Percentiles rank a stretch among this genome's conserved stretches.
Evolutionary conservation across 1,140 invertebrate genomes (phyloP).

Genomic region (Brachionus manjavacas): DNA sequence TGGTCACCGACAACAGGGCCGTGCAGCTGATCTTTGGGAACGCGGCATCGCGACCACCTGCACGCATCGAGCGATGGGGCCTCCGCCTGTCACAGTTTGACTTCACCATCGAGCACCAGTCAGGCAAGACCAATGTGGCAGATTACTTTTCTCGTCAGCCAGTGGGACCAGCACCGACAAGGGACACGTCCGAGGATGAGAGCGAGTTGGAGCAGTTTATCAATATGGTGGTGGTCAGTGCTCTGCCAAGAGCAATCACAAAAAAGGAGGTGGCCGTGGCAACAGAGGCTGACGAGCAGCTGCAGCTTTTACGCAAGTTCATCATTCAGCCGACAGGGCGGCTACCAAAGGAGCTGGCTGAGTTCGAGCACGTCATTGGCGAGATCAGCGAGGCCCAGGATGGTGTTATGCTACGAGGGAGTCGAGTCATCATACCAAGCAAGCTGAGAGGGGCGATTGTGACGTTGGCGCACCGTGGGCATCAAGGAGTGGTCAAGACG

Average conservation of each 20-base stretch:
- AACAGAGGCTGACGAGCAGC: neutral
- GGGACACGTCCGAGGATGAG: neutral
- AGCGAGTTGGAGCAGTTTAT: neutral
- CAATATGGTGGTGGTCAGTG: neutral
- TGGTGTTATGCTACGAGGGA: neutral
- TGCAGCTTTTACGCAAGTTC: neutral
- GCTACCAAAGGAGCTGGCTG: neutral
- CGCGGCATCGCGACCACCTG: too few species aligned
- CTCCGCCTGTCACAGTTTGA: too few species aligned
- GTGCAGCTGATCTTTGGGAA: too few species aligned
- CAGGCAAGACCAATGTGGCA: too few species aligned
- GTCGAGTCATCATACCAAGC: neutral
- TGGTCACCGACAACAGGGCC: too few species aligned
- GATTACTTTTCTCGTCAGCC: too few species aligned
- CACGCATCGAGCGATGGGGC: too few species aligned
- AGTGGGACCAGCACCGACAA: too few species aligned
- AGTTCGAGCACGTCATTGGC: neutral
- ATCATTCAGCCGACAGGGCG: neutral
- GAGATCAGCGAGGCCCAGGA: neutral
- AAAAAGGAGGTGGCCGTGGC: neutral
- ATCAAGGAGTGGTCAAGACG: constrained; percentile 12
- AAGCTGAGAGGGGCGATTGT: neutral
- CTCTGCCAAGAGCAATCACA: neutral
- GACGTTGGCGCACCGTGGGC: neutral
- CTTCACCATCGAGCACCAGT: too few species aligned